These are phyloP conservation scores for Trissolcus japonicus DNA, from an alignment of 2,888 invertebrate genomes.

Conservation along the genomic window DNA sequence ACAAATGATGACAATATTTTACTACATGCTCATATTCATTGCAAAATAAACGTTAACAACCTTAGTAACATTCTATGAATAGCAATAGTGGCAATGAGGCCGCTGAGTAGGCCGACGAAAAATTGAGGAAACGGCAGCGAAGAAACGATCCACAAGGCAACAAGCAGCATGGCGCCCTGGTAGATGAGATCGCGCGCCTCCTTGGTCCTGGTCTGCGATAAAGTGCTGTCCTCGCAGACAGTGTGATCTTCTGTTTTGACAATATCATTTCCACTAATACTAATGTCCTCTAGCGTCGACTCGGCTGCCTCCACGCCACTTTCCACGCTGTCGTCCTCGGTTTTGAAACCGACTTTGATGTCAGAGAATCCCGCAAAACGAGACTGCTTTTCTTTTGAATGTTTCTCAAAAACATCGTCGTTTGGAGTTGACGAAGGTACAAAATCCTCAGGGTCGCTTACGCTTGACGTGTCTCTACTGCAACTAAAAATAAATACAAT, in stretches of 20 bases:
- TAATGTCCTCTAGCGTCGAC: slow-evolving; percentile 54
- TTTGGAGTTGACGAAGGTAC: slow-evolving; percentile 68
- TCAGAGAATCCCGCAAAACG: slow-evolving; percentile 76
- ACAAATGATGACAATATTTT: not conserved
- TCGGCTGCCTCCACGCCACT: slow-evolving; percentile 75
- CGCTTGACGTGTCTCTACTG: slow-evolving; percentile 81
- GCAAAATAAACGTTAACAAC: not conserved
- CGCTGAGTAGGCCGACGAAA: slow-evolving; percentile 65
- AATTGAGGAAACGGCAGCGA: slow-evolving; percentile 38
- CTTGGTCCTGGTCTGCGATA: not conserved
- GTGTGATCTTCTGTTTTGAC: slow-evolving; percentile 20
- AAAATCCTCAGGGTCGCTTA: slow-evolving; percentile 81
- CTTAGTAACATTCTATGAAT: slow-evolving; percentile 60
- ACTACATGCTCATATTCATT: not conserved
- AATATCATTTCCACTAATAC: slow-evolving; percentile 33
- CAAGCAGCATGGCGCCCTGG: slow-evolving; percentile 57
- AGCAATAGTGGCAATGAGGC: slow-evolving; percentile 64
- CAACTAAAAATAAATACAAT: slow-evolving; percentile 61
- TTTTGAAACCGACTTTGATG: slow-evolving; percentile 72
- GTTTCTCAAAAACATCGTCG: slow-evolving; percentile 68
- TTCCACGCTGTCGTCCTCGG: slow-evolving; percentile 71
- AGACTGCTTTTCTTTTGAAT: slow-evolving; percentile 59
- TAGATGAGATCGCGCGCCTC: slow-evolving; percentile 58
- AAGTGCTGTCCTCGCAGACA: not conserved
- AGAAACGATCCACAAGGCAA: slow-evolving; percentile 57